These are phyloP conservation scores for Drosophila phalerata DNA, from an alignment of 2,888 invertebrate species.

Conservation along the genomic window DNA sequence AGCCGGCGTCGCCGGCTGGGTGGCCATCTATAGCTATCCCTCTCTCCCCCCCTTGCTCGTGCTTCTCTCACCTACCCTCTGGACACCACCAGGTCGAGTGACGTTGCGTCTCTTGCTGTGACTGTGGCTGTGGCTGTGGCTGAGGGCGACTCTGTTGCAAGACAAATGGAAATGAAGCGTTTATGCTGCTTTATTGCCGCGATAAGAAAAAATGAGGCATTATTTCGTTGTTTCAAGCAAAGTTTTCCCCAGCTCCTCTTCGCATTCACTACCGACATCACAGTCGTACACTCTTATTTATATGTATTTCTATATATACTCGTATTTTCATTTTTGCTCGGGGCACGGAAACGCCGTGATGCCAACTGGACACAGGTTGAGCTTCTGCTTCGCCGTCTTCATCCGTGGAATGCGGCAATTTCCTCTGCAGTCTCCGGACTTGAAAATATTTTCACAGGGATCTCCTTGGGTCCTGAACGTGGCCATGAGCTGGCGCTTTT, in stretches of 20 bases:
- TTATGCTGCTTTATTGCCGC: slow-evolving; percentile 84
- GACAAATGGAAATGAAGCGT: slow-evolving; percentile 84
- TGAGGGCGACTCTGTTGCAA: slow-evolving; percentile 74
- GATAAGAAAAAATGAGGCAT: slow-evolving; percentile 82
- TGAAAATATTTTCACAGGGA: slow-evolving; percentile 52
- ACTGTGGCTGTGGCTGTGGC: slow-evolving; percentile 57
- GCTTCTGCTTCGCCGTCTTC: slow-evolving; percentile 19
- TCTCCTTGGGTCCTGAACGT: slow-evolving; percentile 3
- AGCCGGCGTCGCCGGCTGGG: slow-evolving; percentile 63
- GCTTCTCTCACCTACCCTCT: slow-evolving; percentile 19
- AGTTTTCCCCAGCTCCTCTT: slow-evolving; percentile 46
- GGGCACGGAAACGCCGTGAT: slow-evolving; percentile 53
- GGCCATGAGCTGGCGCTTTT: slow-evolving; percentile 63
- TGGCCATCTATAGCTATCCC: slow-evolving; percentile 53
- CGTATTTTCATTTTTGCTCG: slow-evolving; percentile 64
- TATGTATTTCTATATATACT: slow-evolving; percentile 51
- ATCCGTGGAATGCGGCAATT: slow-evolving; percentile 69
- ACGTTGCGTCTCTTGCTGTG: slow-evolving; percentile 58
- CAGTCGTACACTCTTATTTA: slow-evolving; percentile 54
- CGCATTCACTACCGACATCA: slow-evolving; percentile 6
- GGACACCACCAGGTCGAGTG: slow-evolving; percentile 53
- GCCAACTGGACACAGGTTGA: slow-evolving; percentile 75
- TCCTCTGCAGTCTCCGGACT: slow-evolving; percentile 69
- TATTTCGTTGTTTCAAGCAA: slow-evolving; percentile 76
- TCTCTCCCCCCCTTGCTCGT: slow-evolving; percentile 2